Conservation (phyloP, 2,888 invertebrate genomes). For the Neocrepidodera transversa region DNA sequence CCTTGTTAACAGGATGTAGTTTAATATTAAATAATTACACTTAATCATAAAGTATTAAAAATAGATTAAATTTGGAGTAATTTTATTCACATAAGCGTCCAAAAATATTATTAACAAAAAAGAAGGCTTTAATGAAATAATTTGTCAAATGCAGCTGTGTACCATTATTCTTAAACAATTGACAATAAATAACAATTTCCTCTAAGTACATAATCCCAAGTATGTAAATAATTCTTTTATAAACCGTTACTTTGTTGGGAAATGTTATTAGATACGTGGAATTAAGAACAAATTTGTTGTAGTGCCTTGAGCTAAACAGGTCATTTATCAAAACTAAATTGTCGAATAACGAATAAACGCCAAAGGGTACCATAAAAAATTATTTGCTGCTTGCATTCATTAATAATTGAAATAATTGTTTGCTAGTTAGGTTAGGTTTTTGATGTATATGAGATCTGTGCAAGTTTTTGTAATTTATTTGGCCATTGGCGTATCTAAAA, state of each 20-base stretch:
- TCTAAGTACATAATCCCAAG: slow-evolving; percentile 5
- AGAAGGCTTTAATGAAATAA: too few relatives aligned
- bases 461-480: not conserved
- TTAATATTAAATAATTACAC: too few relatives aligned
- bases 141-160: too few relatives aligned
- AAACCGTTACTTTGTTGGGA: slow-evolving; percentile 16
- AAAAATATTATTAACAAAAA: too few relatives aligned
- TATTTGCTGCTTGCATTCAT: slow-evolving; percentile 10
- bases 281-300: slow-evolving; percentile 17
- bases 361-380: not conserved
- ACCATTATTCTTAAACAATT: slow-evolving; percentile 1
- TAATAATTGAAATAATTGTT: slow-evolving; percentile 10
- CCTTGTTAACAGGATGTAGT: too few relatives aligned
- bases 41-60: too few relatives aligned
- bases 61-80: too few relatives aligned
- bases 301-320: slow-evolving; percentile 2
- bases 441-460: not conserved
- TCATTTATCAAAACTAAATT: slow-evolving; percentile 20
- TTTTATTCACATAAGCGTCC: too few relatives aligned
- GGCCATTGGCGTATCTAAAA: not conserved
- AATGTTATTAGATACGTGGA: slow-evolving; percentile 19
- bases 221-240: slow-evolving; percentile 15
- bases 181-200: slow-evolving; percentile 14
- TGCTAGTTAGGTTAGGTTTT: not conserved
- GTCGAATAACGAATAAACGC: slow-evolving; percentile 9